Conservation (phyloP, 64 coral and sea anemone species). For the Pachyseris speciosa region DNA sequence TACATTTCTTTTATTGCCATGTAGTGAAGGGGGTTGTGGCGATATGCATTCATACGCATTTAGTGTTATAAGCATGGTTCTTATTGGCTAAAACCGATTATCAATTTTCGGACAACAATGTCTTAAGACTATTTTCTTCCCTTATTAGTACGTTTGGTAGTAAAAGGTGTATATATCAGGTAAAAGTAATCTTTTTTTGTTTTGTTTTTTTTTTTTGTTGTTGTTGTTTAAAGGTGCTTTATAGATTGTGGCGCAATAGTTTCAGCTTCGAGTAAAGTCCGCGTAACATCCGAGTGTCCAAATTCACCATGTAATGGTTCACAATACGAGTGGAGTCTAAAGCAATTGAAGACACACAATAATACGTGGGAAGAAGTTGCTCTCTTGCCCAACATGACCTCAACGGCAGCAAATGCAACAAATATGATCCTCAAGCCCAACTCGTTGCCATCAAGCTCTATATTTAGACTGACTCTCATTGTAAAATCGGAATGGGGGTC, state of each 20-base stretch:
- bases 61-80: no score
- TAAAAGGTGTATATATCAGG: no score
- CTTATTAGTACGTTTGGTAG: no score
- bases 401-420: background rate
- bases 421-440: constrained; percentile 1
- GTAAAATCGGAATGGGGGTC: background rate
- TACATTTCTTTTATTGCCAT: no score
- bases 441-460: background rate
- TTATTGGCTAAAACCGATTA: no score
- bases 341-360: no score
- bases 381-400: background rate
- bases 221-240: background rate
- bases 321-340: background rate
- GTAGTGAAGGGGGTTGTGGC: no score
- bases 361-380: background rate
- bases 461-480: background rate
- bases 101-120: no score
- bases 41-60: no score
- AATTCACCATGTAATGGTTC: background rate
- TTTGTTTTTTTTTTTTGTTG: background rate
- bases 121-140: no score
- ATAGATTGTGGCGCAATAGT: constrained; percentile 5
- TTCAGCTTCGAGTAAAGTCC: background rate
- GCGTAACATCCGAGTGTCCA: background rate
- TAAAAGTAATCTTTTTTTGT: no score